These are phyloP conservation scores for Galleria mellonella DNA, from an alignment of 1,140 invertebrate species.

Conservation along the genomic window DNA sequence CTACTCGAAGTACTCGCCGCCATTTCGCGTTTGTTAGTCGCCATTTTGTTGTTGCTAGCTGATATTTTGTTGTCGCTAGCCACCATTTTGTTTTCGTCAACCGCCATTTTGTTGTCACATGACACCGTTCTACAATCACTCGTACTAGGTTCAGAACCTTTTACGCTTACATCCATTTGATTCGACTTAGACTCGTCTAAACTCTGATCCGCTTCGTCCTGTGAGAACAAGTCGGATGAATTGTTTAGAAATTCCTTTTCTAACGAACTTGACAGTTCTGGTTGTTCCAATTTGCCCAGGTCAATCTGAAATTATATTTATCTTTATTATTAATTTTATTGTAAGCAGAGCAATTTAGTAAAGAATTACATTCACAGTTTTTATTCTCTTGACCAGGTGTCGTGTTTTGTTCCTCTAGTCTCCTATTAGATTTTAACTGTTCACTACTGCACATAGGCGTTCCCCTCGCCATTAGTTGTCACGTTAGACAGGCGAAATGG, in stretches of 20 bases:
- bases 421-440: too few relatives aligned
- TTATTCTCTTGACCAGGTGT: too few relatives aligned
- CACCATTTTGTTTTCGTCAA: too few relatives aligned
- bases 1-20: background rate
- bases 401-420: too few relatives aligned
- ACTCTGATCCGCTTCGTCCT: conserved; percentile 7
- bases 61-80: background rate
- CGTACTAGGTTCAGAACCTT: background rate
- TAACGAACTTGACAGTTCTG: conserved; percentile 5
- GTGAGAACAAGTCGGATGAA: conserved; percentile 30
- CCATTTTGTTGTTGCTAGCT: background rate
- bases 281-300: conserved; percentile 6
- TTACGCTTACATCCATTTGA: background rate
- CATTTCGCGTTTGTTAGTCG: too few relatives aligned
- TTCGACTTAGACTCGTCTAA: background rate
- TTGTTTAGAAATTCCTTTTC: conserved; percentile 7
- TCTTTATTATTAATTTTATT: background rate
- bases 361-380: too few relatives aligned
- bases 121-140: background rate
- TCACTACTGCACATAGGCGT: too few relatives aligned
- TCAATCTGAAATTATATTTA: conserved; percentile 12
- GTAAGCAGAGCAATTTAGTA: background rate
- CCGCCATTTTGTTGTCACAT: too few relatives aligned
- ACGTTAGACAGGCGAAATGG: too few relatives aligned
- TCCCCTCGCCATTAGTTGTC: too few relatives aligned